Percentiles rank a stretch among this genome's conserved stretches.
Evolutionary conservation across 2,113 vertebrate species (phyloP).

Genomic region (Dunckerocampus dactyliophorus): DNA sequence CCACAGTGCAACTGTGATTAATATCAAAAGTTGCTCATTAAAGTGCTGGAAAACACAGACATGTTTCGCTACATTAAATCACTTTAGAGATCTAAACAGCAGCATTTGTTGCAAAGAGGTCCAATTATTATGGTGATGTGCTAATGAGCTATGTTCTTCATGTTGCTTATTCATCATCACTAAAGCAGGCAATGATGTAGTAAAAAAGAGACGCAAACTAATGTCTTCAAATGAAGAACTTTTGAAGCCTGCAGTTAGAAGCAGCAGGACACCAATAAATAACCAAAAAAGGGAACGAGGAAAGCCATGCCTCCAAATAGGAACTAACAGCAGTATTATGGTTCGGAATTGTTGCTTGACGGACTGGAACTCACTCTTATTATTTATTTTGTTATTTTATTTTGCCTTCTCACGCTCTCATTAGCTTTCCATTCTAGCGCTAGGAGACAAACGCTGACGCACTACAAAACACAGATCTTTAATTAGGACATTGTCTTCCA

Average conservation of each 20-base stretch:
- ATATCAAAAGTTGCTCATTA: conserved; percentile 6
- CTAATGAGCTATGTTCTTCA: neutral
- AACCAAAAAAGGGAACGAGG: neutral
- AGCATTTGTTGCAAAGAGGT: neutral
- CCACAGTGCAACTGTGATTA: neutral
- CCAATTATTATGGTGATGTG: neutral
- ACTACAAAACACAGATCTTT: neutral
- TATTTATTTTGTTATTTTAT: neutral
- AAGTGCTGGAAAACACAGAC: neutral
- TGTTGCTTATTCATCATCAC: neutral
- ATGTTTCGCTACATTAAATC: conserved; percentile 1
- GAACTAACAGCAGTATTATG: neutral
- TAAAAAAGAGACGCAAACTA: neutral
- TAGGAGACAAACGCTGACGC: neutral
- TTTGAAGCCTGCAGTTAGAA: neutral
- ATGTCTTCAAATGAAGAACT: neutral
- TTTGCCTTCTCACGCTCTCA: neutral
- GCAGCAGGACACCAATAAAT: conserved; percentile 5
- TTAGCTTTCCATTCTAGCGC: neutral
- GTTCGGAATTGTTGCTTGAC: neutral
- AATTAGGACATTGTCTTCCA: neutral
- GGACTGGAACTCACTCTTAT: neutral
- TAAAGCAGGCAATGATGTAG: too few species aligned
- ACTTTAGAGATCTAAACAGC: neutral
- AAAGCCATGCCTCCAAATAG: neutral